Conservation (phyloP, 2,113 vertebrate genomes). For the Spilogale gracilis region DNA sequence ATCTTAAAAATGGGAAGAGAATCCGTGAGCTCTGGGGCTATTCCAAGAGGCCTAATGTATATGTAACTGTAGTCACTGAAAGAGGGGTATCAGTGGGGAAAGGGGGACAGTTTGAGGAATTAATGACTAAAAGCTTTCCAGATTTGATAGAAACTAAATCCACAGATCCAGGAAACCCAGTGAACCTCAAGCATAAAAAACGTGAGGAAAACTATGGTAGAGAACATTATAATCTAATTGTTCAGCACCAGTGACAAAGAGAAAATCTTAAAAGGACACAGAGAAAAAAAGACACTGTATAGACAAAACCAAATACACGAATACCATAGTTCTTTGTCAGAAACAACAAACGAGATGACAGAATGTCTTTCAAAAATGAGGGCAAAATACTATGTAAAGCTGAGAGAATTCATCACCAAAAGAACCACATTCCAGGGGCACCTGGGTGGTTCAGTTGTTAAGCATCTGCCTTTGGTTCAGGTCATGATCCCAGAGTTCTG, state of each 20-base stretch:
- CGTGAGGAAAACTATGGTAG: background rate
- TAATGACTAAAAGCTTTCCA: background rate
- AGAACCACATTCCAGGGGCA: background rate
- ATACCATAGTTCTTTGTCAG: background rate
- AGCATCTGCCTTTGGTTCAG: too few relatives aligned
- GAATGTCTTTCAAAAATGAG: background rate
- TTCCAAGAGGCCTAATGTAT: background rate
- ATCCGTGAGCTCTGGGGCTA: background rate
- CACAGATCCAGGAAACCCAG: background rate
- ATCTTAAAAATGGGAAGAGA: background rate
- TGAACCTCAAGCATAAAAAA: background rate
- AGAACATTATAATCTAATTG: background rate
- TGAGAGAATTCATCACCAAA: background rate
- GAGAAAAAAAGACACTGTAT: background rate
- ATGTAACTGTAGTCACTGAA: background rate
- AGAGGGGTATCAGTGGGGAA: background rate
- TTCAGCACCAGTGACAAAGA: background rate
- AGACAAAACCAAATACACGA: background rate
- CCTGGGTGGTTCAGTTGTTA: too few relatives aligned
- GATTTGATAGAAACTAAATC: background rate
- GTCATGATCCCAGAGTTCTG: too few relatives aligned
- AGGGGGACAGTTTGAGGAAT: background rate
- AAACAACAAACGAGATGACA: background rate
- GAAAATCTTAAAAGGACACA: background rate
- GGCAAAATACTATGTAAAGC: background rate